These are phyloP conservation scores for Scaptomyza caliginosa DNA, from an alignment of 2,888 invertebrate species.

Conservation along the genomic window DNA sequence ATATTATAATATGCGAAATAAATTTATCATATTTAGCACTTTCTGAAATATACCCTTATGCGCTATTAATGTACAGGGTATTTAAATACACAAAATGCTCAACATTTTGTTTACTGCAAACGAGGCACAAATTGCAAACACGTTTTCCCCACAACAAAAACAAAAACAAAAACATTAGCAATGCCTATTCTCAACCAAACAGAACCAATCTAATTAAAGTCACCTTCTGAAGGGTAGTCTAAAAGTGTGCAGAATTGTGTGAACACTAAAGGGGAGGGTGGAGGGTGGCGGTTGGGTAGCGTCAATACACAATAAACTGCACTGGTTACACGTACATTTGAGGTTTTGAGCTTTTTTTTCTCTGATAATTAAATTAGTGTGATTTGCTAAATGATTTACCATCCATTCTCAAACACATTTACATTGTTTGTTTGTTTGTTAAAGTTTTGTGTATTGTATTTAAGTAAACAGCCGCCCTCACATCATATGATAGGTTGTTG, in stretches of 20 bases:
- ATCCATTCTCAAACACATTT: too few species aligned
- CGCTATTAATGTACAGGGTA: background rate
- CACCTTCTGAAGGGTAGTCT: conserved; percentile 62
- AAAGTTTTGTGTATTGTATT: too few species aligned
- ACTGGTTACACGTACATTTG: conserved; percentile 15
- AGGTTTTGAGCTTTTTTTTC: conserved; percentile 18
- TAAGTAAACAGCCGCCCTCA: too few species aligned
- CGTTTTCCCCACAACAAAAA: conserved; percentile 4
- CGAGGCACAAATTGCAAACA: conserved; percentile 37
- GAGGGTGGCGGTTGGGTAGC: conserved; percentile 8
- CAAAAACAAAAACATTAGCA: too few species aligned
- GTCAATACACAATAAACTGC: background rate
- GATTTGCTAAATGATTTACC: too few species aligned
- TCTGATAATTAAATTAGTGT: conserved; percentile 39
- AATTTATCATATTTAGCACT: too few species aligned
- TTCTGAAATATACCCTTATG: background rate
- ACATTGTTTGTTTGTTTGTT: too few species aligned
- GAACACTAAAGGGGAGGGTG: background rate
- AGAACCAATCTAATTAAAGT: conserved; percentile 68
- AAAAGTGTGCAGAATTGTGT: conserved; percentile 6
- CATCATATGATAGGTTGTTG: background rate
- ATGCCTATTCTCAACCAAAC: conserved; percentile 28
- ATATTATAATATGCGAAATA: too few species aligned
- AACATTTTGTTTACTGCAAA: conserved; percentile 25
- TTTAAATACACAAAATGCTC: background rate